Evolutionary conservation across 1,140 invertebrate genomes (phyloP).

Genomic region (Meloidogyne exigua): DNA sequence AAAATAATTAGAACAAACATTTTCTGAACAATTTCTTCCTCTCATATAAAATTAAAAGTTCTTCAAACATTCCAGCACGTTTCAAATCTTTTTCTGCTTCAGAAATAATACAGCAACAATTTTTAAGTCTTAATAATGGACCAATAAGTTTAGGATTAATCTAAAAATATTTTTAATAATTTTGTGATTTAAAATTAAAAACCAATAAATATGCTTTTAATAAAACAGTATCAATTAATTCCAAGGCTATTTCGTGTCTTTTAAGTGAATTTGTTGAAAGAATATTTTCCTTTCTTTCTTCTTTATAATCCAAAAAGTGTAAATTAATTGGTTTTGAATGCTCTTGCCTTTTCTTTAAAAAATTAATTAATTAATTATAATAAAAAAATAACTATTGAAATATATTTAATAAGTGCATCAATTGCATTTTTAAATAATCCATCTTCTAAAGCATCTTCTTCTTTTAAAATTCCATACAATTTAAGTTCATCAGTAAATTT

Average conservation of each 20-base stretch:
- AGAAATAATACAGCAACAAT: slow-evolving; percentile 87
- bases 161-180: slow-evolving; percentile 65
- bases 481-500: neutral
- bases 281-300: slow-evolving; percentile 33
- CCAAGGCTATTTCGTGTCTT: slow-evolving; percentile 25
- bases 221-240: slow-evolving; percentile 72
- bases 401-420: slow-evolving; percentile 36
- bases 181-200: neutral
- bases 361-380: neutral
- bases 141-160: slow-evolving; percentile 90
- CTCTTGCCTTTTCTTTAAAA: slow-evolving; percentile 14
- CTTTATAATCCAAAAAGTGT: slow-evolving; percentile 33
- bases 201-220: slow-evolving; percentile 54
- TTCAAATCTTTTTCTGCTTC: slow-evolving; percentile 86
- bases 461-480: neutral
- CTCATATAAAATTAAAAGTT: slow-evolving; percentile 91
- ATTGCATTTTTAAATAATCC: slow-evolving; percentile 44
- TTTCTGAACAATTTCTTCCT: slow-evolving; percentile 86
- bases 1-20: slow-evolving; percentile 58
- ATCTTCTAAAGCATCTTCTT: slow-evolving; percentile 23
- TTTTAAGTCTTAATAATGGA: slow-evolving; percentile 78
- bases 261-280: slow-evolving; percentile 38
- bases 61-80: slow-evolving; percentile 81
- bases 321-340: slow-evolving; percentile 9
- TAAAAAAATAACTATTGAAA: slow-evolving; percentile 25